Evolutionary conservation across 2,888 invertebrate species (phyloP).

Genomic region (Trissonchulus sp.): DNA sequence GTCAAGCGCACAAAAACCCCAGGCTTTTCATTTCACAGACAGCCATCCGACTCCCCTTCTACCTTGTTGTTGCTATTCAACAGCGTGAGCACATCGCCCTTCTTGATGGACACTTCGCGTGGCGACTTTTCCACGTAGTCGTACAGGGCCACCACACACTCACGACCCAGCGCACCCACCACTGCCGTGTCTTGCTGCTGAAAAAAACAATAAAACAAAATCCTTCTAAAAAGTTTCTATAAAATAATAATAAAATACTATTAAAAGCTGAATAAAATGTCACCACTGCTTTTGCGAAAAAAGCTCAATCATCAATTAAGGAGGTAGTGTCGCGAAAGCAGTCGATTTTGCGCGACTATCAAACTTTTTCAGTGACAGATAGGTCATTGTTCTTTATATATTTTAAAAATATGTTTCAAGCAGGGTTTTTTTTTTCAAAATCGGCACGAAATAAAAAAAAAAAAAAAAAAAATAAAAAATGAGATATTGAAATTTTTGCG

Average conservation of each 20-base stretch:
- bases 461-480: too few relatives aligned
- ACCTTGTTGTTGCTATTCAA: constrained; percentile 96
- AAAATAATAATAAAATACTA: neutral
- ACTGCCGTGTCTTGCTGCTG: constrained; percentile 92
- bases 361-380: too few relatives aligned
- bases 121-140: constrained; percentile 98
- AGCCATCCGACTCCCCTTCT: too few relatives aligned
- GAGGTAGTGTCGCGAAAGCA: neutral
- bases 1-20: too few relatives aligned
- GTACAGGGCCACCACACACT: constrained; percentile 94
- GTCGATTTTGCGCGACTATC: neutral
- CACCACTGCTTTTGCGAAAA: neutral
- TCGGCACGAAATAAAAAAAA: too few relatives aligned
- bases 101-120: constrained; percentile 98
- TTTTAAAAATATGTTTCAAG: too few relatives aligned
- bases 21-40: too few relatives aligned
- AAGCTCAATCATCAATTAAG: too few relatives aligned
- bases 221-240: too few relatives aligned
- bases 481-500: too few relatives aligned
- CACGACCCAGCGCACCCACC: constrained; percentile 74
- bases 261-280: neutral
- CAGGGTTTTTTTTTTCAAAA: too few relatives aligned
- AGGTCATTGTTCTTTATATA: neutral
- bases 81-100: constrained; percentile 90
- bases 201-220: constrained; percentile 35